phyloP scores from a whole-genome alignment of 92 coral and sea anemone genomes.

The Chrysogorgia sp. region DNA sequence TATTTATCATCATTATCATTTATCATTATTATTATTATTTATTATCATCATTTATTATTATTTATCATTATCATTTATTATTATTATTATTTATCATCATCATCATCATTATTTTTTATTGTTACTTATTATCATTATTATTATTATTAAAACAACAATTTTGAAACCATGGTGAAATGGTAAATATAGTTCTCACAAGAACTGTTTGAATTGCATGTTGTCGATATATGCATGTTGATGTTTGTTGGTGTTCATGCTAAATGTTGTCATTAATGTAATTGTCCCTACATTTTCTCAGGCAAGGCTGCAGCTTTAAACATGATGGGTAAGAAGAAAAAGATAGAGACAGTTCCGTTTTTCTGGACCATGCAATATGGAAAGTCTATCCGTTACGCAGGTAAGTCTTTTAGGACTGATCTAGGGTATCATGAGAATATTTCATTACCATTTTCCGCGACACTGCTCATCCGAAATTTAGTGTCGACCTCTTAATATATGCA shows the following conservation, averaged over 20 bases:
- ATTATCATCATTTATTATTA: no score
- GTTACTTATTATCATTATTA: no score
- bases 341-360: constrained; percentile 90
- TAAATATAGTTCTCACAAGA: no score
- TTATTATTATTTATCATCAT: no score
- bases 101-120: no score
- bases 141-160: no score
- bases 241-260: background rate
- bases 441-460: background rate
- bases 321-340: constrained; percentile 78
- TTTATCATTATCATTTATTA: no score
- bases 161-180: no score
- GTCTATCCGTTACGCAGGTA: constrained; percentile 90
- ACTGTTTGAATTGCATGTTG: no score
- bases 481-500: no score
- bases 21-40: no score
- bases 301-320: constrained; percentile 91
- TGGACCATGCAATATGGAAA: constrained; percentile 96
- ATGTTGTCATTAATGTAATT: background rate
- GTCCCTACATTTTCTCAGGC: constrained; percentile 48
- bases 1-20: no score
- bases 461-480: background rate
- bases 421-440: background rate
- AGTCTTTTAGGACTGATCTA: background rate
- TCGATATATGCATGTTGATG: background rate